Evolutionary conservation across 1,140 invertebrate species (phyloP), one percentile per base, ranked within the genome.

Genomic region (Capitella teleta): DNA sequence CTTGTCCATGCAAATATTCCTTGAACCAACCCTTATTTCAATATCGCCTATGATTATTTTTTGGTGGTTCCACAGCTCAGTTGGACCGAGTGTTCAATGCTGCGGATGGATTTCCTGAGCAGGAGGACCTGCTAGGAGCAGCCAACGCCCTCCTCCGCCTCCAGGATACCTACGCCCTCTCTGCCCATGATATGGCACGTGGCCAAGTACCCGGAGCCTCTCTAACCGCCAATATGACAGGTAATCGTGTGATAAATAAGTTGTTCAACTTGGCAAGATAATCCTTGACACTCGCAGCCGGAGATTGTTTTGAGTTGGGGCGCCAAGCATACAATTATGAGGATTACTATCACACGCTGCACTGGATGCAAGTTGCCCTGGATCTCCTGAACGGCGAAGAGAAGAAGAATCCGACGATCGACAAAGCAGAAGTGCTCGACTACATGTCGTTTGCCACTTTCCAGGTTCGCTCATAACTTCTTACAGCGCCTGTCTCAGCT

Each of bases 291-390:
- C n/a, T n/a, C n/a, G n/a, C 76, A 74, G 88, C 88, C n/a, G 81
- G 84, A 48, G 94, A 98, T 67, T 97, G 93, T 67, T 98, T 92
- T 74, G 93, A 98, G 74, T 76, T 98, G 28, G 95, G 92, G 3
- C 78, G 89, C 44, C 84, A 91, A 59, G 83, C 88, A n/a, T 98
- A 98, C 74, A 87, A 90, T 62, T 82, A 84, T 60, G 84, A 83
- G 16, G 94, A 98, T 74, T 92, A 85, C 69, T 89, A 89, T 61
- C 93, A 97, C 66, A 90, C 91, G 0, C 79, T 88, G 0, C 68
- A 90, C 30, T 98, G 93, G 94, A 95, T 98, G 92, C 79, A 82
- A 49, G 87, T 95, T 74, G 86, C 92, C 4, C 77, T 93, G 59
- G 73, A 79, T n/a, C 71, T 2, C 18, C 23, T 51, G 3, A 26